A percentile compares a stretch with the other conserved stretches of the same genome.
Evolutionary conservation across 1,140 invertebrate genomes (phyloP).

Genomic region (Frieseomelitta varia): DNA sequence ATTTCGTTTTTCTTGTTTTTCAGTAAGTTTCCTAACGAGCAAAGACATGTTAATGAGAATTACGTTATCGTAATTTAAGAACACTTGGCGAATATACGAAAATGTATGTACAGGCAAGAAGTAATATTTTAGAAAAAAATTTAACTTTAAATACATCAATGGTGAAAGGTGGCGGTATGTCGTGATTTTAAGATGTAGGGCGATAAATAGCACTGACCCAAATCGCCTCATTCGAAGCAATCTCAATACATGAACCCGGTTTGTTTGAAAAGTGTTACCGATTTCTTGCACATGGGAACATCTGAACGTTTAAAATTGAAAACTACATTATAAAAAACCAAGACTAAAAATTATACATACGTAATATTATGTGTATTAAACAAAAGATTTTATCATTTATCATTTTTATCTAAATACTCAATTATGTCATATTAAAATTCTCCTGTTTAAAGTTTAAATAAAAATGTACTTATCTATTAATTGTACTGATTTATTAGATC

Average conservation of each 20-base stretch:
- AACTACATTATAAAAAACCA: not conserved
- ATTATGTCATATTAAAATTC: too few species aligned
- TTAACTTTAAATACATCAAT: conserved; percentile 57
- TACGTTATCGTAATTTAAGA: not conserved
- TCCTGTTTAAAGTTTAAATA: too few species aligned
- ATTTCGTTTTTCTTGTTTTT: not conserved
- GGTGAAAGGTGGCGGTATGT: conserved; percentile 57
- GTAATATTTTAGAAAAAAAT: conserved; percentile 41
- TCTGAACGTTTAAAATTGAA: not conserved
- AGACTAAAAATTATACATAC: not conserved
- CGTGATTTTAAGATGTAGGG: conserved; percentile 57
- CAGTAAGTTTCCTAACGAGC: not conserved
- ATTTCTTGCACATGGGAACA: conserved; percentile 1
- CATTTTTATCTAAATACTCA: too few species aligned
- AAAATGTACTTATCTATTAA: too few species aligned
- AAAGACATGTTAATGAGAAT: not conserved
- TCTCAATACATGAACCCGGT: not conserved
- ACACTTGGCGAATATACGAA: not conserved
- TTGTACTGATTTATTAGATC: too few species aligned
- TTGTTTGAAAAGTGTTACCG: conserved; percentile 20
- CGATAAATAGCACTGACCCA: conserved; percentile 64
- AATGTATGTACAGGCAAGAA: conserved; percentile 1
- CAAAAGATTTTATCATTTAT: not conserved
- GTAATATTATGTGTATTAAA: not conserved
- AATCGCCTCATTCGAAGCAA: conserved; percentile 37